phyloP scores from a whole-genome alignment of 2,113 vertebrate species.

The Saimiri boliviensis region DNA sequence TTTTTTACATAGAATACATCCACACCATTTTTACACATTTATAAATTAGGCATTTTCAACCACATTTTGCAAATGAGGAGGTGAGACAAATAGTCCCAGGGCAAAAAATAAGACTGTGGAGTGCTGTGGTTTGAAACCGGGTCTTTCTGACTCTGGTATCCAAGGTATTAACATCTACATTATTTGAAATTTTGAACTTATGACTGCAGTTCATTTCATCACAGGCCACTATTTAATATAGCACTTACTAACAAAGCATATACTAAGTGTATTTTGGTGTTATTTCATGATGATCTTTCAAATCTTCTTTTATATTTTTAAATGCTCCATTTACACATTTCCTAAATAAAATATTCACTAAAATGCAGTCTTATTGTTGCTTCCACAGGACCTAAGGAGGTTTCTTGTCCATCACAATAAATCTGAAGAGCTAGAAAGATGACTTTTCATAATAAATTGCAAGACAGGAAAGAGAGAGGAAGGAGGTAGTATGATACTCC shows the following conservation, averaged over 20 bases:
- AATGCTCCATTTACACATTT: neutral
- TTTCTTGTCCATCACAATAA: neutral
- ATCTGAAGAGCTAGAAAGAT: neutral
- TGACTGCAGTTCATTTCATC: neutral
- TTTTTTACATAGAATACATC: neutral
- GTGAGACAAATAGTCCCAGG: neutral
- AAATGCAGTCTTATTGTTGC: neutral
- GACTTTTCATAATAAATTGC: neutral
- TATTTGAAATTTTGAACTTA: neutral
- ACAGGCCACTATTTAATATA: neutral
- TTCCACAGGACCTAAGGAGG: neutral
- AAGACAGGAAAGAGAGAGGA: neutral
- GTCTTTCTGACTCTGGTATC: neutral
- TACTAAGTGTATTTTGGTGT: neutral
- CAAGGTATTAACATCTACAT: neutral
- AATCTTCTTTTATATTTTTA: neutral
- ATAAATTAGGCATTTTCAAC: neutral
- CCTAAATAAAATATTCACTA: neutral
- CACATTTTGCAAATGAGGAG: neutral
- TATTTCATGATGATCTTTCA: neutral
- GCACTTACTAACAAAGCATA: neutral
- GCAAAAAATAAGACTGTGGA: neutral
- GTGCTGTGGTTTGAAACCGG: neutral
- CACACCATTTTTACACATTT: fast-evolving
- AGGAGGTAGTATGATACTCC: neutral